Base-by-base conservation (phyloP, 2,888 invertebrate species). In the Cabera pusaria region DNA sequence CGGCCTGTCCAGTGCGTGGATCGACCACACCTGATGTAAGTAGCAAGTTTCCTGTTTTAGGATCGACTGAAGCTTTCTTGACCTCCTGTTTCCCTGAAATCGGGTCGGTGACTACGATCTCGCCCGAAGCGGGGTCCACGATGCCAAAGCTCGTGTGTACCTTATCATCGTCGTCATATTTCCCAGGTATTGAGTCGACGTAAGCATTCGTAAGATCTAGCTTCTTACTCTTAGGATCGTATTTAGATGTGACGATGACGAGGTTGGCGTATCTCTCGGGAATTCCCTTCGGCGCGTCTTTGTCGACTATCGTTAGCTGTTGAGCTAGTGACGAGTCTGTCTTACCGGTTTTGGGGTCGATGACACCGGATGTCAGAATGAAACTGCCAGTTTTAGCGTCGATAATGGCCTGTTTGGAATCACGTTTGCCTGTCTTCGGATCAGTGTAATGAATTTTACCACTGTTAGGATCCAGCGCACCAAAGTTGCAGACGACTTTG, bases 401-500 rank as follows among this genome's bases (percentile, higher is more conserved):
- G 32, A 91, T 76, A 33, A 76, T 72, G 1, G 92, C 91, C 74
- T 91, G 92, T 44, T 91, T 91, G 0, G 91, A 90, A 61, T 92
- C 92, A 37, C 91, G 90, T 61, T 91, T 91, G 0, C 92, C 92
- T n/a, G 90, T 91, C 44, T 86, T 83, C 0, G 87, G 90, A 61
- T 92, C 92, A 1, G 91, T 93, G 14, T 91, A 87, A 68, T 76
- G 90, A 52, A 80, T 67, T 51, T 88, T 89, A 6, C 92, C 92
- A 6, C 90, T 91, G 63, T 93, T 82, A 1, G 87, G 85, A 48
- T 92, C 92, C 6, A 91, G 78, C 81, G 93, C 51, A 83, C 93
- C 77, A 87, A 93, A 71, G 90, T 93, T 77, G 61, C 92, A 59
- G 61, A 93, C 93, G 50, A 93, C 92, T 80, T 92, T 93, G 43